These are phyloP conservation scores for Theodoxus fluviatilis DNA, from an alignment of 2,888 invertebrate species.

Conservation along the genomic window DNA sequence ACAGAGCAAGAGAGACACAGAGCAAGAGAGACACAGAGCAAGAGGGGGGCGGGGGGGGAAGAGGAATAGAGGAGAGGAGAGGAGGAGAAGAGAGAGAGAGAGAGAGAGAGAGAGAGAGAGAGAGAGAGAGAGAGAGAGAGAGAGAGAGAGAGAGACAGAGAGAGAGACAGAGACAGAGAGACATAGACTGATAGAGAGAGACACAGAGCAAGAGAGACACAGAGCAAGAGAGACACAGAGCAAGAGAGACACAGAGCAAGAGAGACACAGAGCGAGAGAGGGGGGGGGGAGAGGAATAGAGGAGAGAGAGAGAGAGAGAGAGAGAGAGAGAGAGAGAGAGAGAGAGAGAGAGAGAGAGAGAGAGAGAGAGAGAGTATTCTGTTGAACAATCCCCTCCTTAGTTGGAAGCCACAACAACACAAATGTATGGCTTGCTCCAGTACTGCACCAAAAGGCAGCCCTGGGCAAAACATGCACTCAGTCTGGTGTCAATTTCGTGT, in stretches of 20 bases:
- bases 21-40: slow-evolving; percentile 18
- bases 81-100: slow-evolving; percentile 1
- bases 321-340: slow-evolving; percentile 17
- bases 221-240: slow-evolving; percentile 18
- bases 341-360: slow-evolving; percentile 25
- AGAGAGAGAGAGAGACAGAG: slow-evolving; percentile 11
- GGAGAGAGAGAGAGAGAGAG: slow-evolving; percentile 11
- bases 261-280: not conserved
- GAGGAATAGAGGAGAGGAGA: not conserved
- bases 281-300: not conserved
- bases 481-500: too few species aligned
- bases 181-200: slow-evolving; percentile 18
- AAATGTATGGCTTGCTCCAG: too few species aligned
- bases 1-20: slow-evolving; percentile 13
- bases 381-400: not conserved
- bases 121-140: slow-evolving; percentile 24
- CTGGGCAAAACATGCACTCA: too few species aligned
- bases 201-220: not conserved
- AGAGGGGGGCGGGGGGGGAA: slow-evolving; percentile 12
- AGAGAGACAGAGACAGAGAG: slow-evolving; percentile 17
- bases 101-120: slow-evolving; percentile 23
- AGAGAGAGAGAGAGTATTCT: slow-evolving; percentile 4
- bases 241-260: not conserved
- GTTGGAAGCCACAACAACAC: too few species aligned
- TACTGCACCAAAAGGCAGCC: too few species aligned